Base-by-base conservation (phyloP, 2,888 invertebrate species). In the Apotomis betuletana region DNA sequence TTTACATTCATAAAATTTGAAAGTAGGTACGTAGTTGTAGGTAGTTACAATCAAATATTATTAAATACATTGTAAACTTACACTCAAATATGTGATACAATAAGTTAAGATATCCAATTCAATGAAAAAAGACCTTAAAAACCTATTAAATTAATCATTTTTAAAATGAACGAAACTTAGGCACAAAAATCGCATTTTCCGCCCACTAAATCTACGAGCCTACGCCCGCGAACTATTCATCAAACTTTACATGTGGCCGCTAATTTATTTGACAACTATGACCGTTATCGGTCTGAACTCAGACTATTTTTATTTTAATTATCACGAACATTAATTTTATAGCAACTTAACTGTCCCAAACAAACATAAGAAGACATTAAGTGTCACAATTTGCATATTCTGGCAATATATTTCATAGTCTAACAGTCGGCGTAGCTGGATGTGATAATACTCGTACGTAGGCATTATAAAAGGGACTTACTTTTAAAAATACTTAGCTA, bases 241-340 rank as follows among this genome's bases (percentile, higher is more conserved):
- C 8, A 5, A 44, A 57, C 9, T 12, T 36, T 13, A 57, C 55
- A 15, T 65, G 46, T 46, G 27, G 10, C 13, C 41, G 51, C 36
- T 75, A 74, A 61, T 72, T 71, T 67, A 75, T 74, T 72, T 67
- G 64, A 67, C 72, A 59, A 69, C 41, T 15, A 12, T 52, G 67
- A 38, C 58, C 60, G 52, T 54, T 59, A 71, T 41, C 41, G 72
- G 68, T 49, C 60, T 58, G 51, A 41, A 15, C 62, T 68, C 63
- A 58, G 54, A 70, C 71, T 75, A 74, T 74, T 61, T 67, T 69
- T 46, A 64, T 59, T 63, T 70, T 70, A 65, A 70, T 55, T 67
- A 70, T 61, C 51, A 54, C 52, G 57, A 67, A 64, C 60, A 68
- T 74, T 75, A 67, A 55, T 73, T 70, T 73, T 68, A 74, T 70